Evolutionary conservation across 2,888 invertebrate species (phyloP), one percentile per base, ranked within the genome.

Genomic region (Acronicta psi): DNA sequence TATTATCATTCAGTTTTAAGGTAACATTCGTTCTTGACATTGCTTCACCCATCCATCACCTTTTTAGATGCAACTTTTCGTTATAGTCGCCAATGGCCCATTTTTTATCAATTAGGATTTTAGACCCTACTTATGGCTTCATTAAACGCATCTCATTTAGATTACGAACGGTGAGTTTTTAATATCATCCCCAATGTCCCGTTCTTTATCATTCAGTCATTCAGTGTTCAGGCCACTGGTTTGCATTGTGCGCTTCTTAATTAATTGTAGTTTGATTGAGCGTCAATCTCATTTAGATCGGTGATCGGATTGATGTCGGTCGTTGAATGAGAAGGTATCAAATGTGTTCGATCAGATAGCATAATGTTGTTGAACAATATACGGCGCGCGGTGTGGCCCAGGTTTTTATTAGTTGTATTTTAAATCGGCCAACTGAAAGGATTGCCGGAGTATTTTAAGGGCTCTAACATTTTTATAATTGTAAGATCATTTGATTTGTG

Each of bases 231-330:
- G 44, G 29, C 54, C 52, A 40, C 53, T 55, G 47, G 47, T 25
- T 51, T 8, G 11, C 53, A 73, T 68, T 84, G 81, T 81, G 75
- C 79, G 75, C 76, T 54, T 64, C 60, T 79, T 89, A 89, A 89
- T 90, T 88, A 90, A 89, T 90, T 89, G 83, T 80, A 71, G 76
- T 83, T 84, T 89, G 88, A 89, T 90, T 85, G 86, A 78, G 75
- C 79, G 83, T 83, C 87, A 79, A 76, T 80, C 81, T 78, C 75
- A 74, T 67, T 70, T 50, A 51, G 71, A 74, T 77, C 52, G 45
- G 38, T 65, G 65, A 79, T 80, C 73, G 58, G 70, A 80, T 79
- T 69, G 75, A 73, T 69, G 73, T 73, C 61, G 69, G 75, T 64
- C 63, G 69, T 69, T 74, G 72, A 85, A 87, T 86, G 84, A 86